These are phyloP conservation scores for Drosophila koepferae DNA, from an alignment of 2,888 invertebrate genomes.

Conservation along the genomic window DNA sequence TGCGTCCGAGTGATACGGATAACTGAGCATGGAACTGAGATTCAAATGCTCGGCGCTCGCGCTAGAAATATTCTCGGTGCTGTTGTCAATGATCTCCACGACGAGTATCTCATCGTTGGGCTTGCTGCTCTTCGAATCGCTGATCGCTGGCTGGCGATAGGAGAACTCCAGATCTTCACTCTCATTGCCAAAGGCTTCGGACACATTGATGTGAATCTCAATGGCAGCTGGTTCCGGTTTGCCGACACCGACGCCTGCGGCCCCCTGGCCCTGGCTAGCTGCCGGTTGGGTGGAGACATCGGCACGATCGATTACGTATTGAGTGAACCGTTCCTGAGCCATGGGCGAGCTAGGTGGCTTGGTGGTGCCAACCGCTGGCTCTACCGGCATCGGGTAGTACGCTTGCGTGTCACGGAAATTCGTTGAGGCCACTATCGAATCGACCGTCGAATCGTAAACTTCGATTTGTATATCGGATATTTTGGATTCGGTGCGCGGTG, in stretches of 20 bases:
- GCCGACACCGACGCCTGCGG: constrained; percentile 50
- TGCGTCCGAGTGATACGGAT: constrained; percentile 65
- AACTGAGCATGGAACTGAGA: constrained; percentile 73
- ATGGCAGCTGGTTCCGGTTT: constrained; percentile 84
- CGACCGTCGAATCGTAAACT: constrained; percentile 83
- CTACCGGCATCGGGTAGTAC: constrained; percentile 50
- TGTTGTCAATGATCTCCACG: constrained; percentile 84
- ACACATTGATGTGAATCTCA: constrained; percentile 84
- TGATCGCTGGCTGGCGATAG: constrained; percentile 71
- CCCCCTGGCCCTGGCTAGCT: constrained; percentile 30
- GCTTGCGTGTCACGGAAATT: constrained; percentile 80
- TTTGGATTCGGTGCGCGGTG: constrained; percentile 80
- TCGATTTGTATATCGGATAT: constrained; percentile 84
- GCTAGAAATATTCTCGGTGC: constrained; percentile 67
- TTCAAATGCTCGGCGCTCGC: constrained; percentile 63
- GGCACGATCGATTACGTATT: constrained; percentile 82
- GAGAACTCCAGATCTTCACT: constrained; percentile 84
- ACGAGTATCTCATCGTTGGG: constrained; percentile 83
- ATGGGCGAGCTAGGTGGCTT: constrained; percentile 58
- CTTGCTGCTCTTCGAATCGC: constrained; percentile 56
- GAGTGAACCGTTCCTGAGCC: constrained; percentile 82
- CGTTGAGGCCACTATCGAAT: constrained; percentile 83
- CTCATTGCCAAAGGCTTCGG: constrained; percentile 83
- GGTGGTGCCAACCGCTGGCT: constrained; percentile 53
- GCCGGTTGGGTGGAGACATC: constrained; percentile 82